These are phyloP conservation scores for Drosophila subquinaria DNA, from an alignment of 2,888 invertebrate species.

Conservation along the genomic window DNA sequence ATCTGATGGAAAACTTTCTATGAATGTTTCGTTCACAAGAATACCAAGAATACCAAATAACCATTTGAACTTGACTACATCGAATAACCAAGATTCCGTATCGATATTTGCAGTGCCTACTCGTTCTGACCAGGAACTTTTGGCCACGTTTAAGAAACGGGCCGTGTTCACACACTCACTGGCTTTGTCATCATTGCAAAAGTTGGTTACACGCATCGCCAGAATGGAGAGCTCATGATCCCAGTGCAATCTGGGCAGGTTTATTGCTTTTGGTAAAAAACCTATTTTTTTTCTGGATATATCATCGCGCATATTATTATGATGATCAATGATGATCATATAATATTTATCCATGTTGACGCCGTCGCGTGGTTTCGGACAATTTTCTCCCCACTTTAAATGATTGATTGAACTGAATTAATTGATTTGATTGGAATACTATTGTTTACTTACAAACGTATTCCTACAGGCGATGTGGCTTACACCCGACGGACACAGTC, in stretches of 20 bases:
- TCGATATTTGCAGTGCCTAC: too few relatives aligned
- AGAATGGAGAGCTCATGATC: conserved; percentile 33
- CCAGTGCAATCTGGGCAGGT: conserved; percentile 19
- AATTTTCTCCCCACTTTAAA: conserved; percentile 38
- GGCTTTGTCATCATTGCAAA: neutral
- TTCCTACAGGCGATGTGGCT: conserved; percentile 32
- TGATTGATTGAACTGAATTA: neutral
- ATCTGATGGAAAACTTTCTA: too few relatives aligned
- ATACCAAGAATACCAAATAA: too few relatives aligned
- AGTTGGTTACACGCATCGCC: conserved; percentile 57
- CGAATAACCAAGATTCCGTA: fast-evolving
- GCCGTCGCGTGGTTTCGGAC: conserved; percentile 27
- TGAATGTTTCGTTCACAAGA: too few relatives aligned
- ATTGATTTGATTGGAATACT: neutral
- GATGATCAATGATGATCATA: neutral
- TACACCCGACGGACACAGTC: conserved; percentile 27
- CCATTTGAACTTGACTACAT: too few relatives aligned
- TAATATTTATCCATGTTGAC: conserved; percentile 3
- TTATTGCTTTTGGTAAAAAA: neutral
- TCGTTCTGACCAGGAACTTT: too few relatives aligned
- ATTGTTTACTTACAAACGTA: conserved; percentile 40
- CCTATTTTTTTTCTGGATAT: fast-evolving
- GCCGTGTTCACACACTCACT: conserved; percentile 43
- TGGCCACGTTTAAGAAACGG: conserved; percentile 6
- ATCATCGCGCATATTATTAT: conserved; percentile 19